Conservation (phyloP, 2,888 invertebrate species). For the Aphidoletes aphidimyza region DNA sequence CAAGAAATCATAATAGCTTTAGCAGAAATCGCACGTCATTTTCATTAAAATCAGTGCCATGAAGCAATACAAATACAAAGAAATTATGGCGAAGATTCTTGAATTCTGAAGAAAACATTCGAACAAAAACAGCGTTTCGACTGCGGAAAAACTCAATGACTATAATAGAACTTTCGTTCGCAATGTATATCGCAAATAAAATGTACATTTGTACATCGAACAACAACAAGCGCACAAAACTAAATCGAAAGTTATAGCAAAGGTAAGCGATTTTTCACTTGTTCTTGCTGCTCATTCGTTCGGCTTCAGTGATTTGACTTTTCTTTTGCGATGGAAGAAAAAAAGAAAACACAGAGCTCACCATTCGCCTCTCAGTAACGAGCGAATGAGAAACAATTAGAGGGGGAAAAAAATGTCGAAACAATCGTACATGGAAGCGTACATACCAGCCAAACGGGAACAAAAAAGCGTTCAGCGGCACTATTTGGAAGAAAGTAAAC, state of each 20-base stretch:
- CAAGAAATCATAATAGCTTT: constrained; percentile 6
- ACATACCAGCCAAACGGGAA: too few species aligned
- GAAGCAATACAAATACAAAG: background rate
- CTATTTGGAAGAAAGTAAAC: background rate
- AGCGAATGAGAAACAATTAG: constrained; percentile 36
- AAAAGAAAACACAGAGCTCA: background rate
- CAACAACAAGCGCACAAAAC: constrained; percentile 7
- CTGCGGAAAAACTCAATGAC: too few species aligned
- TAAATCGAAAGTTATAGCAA: constrained; percentile 40
- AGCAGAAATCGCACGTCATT: constrained; percentile 40
- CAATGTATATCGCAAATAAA: constrained; percentile 16
- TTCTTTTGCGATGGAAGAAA: background rate
- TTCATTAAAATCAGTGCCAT: constrained; percentile 23
- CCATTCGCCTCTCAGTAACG: background rate
- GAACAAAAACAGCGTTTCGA: background rate
- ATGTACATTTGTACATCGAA: background rate
- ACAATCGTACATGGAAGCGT: too few species aligned
- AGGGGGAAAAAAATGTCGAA: background rate
- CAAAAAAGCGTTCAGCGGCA: background rate
- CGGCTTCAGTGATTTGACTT: background rate
- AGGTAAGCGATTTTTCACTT: constrained; percentile 42
- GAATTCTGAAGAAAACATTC: background rate
- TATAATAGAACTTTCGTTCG: too few species aligned
- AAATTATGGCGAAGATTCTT: background rate
- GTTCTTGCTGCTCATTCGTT: constrained; percentile 26